Conservation (phyloP, 2,113 vertebrate species). For the Siniperca knerii region DNA sequence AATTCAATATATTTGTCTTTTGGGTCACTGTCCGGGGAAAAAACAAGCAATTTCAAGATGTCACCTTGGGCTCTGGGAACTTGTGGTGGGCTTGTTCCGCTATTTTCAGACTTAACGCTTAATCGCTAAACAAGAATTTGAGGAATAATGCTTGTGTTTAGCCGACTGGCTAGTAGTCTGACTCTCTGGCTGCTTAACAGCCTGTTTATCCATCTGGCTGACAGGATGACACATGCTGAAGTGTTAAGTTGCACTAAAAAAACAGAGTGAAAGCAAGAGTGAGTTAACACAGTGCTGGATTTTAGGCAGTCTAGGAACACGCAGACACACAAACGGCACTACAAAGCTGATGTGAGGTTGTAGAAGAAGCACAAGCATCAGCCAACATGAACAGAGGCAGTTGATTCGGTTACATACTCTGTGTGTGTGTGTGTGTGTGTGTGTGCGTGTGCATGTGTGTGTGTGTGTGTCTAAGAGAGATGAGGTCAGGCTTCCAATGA, state of each 20-base stretch:
- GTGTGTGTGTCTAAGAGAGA: conserved; percentile 12
- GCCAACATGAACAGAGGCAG: too few species aligned
- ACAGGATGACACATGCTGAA: conserved; percentile 23
- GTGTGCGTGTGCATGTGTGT: neutral
- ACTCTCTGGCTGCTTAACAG: neutral
- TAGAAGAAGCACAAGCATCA: neutral
- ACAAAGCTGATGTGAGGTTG: neutral
- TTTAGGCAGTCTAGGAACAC: neutral
- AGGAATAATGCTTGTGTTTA: neutral
- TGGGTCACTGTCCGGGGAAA: neutral
- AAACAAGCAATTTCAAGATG: neutral
- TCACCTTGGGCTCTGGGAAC: neutral
- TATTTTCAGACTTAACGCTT: neutral
- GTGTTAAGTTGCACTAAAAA: conserved; percentile 15
- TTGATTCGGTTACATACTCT: neutral
- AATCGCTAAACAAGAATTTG: neutral
- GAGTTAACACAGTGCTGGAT: neutral
- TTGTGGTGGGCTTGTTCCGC: too few species aligned
- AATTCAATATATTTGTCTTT: neutral
- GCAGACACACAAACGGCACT: neutral
- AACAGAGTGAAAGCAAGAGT: neutral
- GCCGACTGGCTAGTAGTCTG: neutral
- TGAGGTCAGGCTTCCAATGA: conserved; percentile 51
- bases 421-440: conserved; percentile 15
- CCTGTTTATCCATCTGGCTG: conserved; percentile 27